Evolutionary conservation across 2,888 invertebrate species (phyloP).

Genomic region (Lasioglossum morio): DNA sequence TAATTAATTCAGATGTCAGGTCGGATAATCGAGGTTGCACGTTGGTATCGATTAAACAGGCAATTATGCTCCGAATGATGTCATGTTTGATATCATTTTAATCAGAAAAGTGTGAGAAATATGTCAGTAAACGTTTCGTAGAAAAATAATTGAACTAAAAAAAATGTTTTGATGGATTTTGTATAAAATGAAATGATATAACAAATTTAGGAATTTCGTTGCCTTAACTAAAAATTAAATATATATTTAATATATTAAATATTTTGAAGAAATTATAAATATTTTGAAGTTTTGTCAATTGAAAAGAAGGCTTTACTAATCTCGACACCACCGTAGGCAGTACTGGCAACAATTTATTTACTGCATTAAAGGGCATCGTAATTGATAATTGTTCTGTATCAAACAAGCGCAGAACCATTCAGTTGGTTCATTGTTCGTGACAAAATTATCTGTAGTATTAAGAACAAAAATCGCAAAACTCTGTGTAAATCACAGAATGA

Average conservation of each 20-base stretch:
- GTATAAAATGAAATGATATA: too few species aligned
- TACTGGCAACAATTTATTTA: conserved; percentile 6
- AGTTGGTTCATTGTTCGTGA: neutral
- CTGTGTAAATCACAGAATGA: neutral
- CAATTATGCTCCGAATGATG: too few species aligned
- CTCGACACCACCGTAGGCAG: neutral
- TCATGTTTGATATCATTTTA: too few species aligned
- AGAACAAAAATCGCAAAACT: neutral
- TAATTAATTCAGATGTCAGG: neutral
- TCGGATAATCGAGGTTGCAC: too few species aligned
- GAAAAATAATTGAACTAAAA: neutral
- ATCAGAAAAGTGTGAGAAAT: too few species aligned
- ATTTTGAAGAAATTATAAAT: neutral
- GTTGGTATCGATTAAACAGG: too few species aligned
- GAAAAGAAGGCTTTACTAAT: neutral
- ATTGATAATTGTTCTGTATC: neutral
- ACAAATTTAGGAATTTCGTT: too few species aligned
- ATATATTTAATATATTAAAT: too few species aligned
- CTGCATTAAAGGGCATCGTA: conserved; percentile 1
- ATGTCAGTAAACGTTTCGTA: neutral
- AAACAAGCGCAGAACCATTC: neutral
- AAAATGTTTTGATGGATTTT: neutral
- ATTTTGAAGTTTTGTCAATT: neutral
- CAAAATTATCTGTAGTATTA: neutral
- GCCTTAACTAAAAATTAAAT: too few species aligned